Evolutionary conservation across 2,113 vertebrate species (phyloP).

Genomic region (Ictidomys tridecemlineatus): DNA sequence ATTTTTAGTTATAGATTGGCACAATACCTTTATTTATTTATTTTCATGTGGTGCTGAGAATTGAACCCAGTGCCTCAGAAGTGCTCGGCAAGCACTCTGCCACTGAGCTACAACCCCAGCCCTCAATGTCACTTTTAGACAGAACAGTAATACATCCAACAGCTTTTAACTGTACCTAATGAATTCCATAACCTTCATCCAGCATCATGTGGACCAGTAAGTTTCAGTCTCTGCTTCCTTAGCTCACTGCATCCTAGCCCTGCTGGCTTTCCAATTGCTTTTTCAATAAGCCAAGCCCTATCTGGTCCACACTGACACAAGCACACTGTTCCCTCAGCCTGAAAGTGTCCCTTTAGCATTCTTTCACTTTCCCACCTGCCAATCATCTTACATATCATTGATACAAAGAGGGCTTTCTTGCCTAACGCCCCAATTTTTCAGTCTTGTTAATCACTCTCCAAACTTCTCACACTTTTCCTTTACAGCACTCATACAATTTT

Average conservation of each 20-base stretch:
- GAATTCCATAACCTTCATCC: not conserved
- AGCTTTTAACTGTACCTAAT: not conserved
- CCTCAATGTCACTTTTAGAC: not conserved
- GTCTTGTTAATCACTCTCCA: not conserved
- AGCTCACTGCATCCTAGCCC: not conserved
- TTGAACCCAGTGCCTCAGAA: too few species aligned
- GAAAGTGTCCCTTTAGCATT: not conserved
- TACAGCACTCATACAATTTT: not conserved
- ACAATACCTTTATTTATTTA: too few species aligned
- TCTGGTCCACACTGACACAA: not conserved
- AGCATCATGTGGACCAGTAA: fast-evolving
- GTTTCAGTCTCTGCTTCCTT: too few species aligned
- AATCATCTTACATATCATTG: not conserved
- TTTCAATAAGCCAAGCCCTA: not conserved
- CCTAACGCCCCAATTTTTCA: not conserved
- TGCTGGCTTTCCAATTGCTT: not conserved
- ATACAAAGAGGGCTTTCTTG: not conserved
- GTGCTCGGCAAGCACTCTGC: too few species aligned
- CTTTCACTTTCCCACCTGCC: not conserved
- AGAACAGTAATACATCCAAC: not conserved
- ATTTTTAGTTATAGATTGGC: too few species aligned
- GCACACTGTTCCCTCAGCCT: not conserved
- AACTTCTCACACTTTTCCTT: not conserved
- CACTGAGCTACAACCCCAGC: too few species aligned
- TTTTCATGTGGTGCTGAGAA: too few species aligned